phyloP scores from a whole-genome alignment of 2,797 vertebrate genomes.

The Australoheros facetus region DNA sequence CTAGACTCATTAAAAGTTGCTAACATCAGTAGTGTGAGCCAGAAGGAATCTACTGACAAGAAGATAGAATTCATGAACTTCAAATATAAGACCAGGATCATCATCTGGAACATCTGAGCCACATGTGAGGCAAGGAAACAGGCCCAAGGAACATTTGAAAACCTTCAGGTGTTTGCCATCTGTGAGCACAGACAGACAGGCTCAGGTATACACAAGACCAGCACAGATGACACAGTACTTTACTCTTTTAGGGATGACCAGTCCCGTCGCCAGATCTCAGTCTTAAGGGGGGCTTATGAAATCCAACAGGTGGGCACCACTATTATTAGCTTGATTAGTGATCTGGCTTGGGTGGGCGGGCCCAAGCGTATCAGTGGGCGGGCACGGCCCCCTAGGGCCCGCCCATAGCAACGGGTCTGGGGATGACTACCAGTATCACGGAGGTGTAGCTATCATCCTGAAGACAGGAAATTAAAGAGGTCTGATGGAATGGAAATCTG shows the following conservation, averaged over 20 bases:
- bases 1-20: neutral
- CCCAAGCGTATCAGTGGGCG: too few relatives aligned
- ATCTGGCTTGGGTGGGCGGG: too few relatives aligned
- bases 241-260: neutral
- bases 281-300: too few relatives aligned
- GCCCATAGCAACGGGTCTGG: too few relatives aligned
- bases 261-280: too few relatives aligned
- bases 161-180: too few relatives aligned
- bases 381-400: too few relatives aligned
- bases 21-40: neutral
- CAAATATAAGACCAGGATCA: neutral
- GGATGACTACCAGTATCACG: neutral
- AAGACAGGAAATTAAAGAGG: neutral
- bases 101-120: neutral
- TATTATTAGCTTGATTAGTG: too few relatives aligned
- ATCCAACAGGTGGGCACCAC: too few relatives aligned
- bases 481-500: neutral
- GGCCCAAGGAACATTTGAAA: neutral
- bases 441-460: neutral
- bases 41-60: neutral
- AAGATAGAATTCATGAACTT: neutral
- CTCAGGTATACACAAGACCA: neutral
- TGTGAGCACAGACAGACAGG: neutral
- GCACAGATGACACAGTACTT: neutral
- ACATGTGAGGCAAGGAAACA: neutral